Percentiles rank a stretch among this genome's conserved stretches.
phyloP scores from a whole-genome alignment of 2,888 invertebrate species.

The Theretra japonica region DNA sequence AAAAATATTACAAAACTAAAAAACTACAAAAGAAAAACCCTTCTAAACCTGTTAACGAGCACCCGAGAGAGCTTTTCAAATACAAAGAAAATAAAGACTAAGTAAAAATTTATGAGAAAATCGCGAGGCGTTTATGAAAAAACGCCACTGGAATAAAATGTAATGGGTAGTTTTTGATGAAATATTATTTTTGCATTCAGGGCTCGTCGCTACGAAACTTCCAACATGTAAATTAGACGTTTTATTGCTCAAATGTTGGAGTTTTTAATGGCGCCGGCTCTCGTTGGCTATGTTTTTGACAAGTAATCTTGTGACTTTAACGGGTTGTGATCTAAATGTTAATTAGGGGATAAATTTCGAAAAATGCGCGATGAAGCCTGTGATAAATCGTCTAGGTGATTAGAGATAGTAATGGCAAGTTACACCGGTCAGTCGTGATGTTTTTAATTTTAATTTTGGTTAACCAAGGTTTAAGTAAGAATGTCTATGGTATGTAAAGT shows the following conservation, averaged over 20 bases:
- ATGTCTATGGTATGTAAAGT: no score
- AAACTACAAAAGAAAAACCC: neutral
- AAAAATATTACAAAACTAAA: neutral
- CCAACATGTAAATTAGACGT: slow-evolving; percentile 25
- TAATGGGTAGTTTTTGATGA: slow-evolving; percentile 21
- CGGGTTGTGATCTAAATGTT: slow-evolving; percentile 10
- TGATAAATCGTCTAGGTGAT: no score
- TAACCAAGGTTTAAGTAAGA: no score
- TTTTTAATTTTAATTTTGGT: no score
- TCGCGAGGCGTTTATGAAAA: slow-evolving; percentile 18
- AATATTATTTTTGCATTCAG: slow-evolving; percentile 19
- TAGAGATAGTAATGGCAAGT: no score
- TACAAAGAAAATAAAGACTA: slow-evolving; percentile 5
- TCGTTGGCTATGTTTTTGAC: slow-evolving; percentile 11
- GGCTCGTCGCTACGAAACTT: slow-evolving; percentile 18
- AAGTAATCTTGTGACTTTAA: neutral
- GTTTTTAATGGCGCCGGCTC: slow-evolving; percentile 17
- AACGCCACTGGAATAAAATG: slow-evolving; percentile 11
- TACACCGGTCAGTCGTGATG: no score
- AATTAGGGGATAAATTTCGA: neutral
- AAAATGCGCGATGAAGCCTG: neutral
- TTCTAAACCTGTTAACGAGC: slow-evolving; percentile 19
- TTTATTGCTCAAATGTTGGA: slow-evolving; percentile 6
- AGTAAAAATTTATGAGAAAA: slow-evolving; percentile 11
- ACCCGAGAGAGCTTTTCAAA: slow-evolving; percentile 2